Evolutionary conservation across 1,140 invertebrate genomes (phyloP).

Genomic region (Aphaenogaster floridana): DNA sequence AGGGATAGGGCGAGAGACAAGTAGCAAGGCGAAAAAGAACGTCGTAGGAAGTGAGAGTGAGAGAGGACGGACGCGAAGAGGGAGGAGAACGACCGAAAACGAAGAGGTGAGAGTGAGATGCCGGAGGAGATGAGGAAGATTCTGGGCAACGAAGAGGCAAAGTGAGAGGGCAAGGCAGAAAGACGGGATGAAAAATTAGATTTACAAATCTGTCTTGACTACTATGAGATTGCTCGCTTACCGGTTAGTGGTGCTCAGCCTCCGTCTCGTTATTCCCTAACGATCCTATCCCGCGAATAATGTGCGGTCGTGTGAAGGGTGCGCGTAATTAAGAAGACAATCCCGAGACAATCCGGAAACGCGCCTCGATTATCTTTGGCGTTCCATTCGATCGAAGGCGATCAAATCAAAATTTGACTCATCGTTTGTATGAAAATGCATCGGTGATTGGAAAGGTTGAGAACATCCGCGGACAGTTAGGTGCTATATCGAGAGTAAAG

Average conservation of each 20-base stretch:
- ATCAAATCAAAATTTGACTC: not conserved
- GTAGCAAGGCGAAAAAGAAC: conserved; percentile 67
- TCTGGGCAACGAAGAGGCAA: conserved; percentile 59
- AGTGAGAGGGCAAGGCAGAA: conserved; percentile 68
- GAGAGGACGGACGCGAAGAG: conserved; percentile 22
- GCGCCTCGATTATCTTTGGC: not conserved
- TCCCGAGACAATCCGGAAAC: not conserved
- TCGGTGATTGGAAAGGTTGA: conserved; percentile 36
- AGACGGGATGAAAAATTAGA: conserved; percentile 84
- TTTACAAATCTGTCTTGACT: conserved; percentile 84
- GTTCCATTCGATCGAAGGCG: not conserved
- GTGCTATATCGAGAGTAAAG: conserved; percentile 64
- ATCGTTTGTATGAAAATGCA: not conserved
- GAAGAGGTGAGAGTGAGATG: conserved; percentile 37
- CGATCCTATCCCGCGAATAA: not conserved
- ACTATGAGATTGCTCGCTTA: conserved; percentile 79
- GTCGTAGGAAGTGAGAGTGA: conserved; percentile 45
- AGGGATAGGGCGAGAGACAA: conserved; percentile 49
- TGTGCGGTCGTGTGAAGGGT: not conserved
- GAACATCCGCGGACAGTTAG: conserved; percentile 44
- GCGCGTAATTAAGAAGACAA: conserved; percentile 20
- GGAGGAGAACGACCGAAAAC: conserved; percentile 32
- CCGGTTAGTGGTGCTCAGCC: conserved; percentile 71
- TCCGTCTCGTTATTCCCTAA: conserved; percentile 7
- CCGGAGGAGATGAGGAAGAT: conserved; percentile 61